Evolutionary conservation across 2,113 vertebrate genomes (phyloP).

Genomic region (Chauna torquata): DNA sequence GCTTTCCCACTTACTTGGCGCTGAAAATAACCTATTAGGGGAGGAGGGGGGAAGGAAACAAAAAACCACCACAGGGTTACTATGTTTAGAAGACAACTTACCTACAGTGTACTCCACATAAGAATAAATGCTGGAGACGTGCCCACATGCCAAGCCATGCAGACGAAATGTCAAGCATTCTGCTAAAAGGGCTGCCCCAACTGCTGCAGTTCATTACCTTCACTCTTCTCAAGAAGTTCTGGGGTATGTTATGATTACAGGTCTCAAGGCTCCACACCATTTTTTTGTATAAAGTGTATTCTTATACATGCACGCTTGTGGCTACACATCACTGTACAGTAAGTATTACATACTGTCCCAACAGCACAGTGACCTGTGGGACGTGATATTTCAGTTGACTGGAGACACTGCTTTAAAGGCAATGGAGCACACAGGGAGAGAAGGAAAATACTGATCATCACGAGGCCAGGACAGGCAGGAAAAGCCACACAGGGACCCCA

Average conservation of each 20-base stretch:
- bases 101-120: not conserved
- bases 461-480: not conserved
- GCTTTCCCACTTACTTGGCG: not conserved
- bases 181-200: not conserved
- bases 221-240: not conserved
- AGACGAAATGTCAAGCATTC: not conserved
- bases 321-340: not conserved
- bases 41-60: not conserved
- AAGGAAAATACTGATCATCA: not conserved
- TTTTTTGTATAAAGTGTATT: not conserved
- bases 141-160: not conserved
- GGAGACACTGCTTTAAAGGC: not conserved
- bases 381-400: not conserved
- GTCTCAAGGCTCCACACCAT: not conserved
- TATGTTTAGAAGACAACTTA: conserved; percentile 17
- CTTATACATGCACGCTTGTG: not conserved
- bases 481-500: not conserved
- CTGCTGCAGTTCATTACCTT: not conserved
- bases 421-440: not conserved
- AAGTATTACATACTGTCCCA: not conserved
- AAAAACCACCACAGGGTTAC: not conserved
- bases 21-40: not conserved
- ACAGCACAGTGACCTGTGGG: not conserved
- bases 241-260: accelerated
- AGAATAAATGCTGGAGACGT: not conserved